A percentile compares a stretch with the other conserved stretches of the same genome.
phyloP scores from a whole-genome alignment of 2,888 invertebrate genomes.

The Molorchus minor region DNA sequence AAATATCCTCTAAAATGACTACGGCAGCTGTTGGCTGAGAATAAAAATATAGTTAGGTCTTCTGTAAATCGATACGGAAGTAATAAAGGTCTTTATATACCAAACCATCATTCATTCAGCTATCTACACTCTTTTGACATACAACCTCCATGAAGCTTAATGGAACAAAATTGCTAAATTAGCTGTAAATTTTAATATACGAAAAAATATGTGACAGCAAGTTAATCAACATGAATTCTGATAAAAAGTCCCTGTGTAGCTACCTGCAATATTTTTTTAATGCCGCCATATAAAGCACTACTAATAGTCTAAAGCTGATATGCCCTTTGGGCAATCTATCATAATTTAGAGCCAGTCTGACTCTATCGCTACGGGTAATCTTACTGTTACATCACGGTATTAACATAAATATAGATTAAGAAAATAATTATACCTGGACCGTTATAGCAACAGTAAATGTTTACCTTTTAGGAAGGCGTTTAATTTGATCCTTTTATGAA shows the following conservation, averaged over 20 bases:
- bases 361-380: too few relatives aligned
- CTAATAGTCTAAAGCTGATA: too few relatives aligned
- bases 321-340: too few relatives aligned
- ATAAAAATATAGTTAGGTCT: neutral
- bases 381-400: too few relatives aligned
- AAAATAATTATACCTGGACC: too few relatives aligned
- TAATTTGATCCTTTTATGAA: too few relatives aligned
- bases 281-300: neutral
- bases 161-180: conserved; percentile 3
- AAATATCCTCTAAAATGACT: conserved; percentile 2
- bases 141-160: neutral
- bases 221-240: neutral
- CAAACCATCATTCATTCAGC: neutral
- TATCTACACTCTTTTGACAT: neutral
- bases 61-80: conserved; percentile 4
- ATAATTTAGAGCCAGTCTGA: too few relatives aligned
- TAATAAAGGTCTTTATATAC: conserved; percentile 7
- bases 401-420: too few relatives aligned
- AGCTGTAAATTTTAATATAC: conserved; percentile 4
- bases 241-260: too few relatives aligned
- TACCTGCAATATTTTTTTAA: neutral
- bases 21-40: neutral
- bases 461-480: too few relatives aligned
- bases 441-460: too few relatives aligned
- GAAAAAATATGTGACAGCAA: neutral